These are phyloP conservation scores for Nymphalis io DNA, from an alignment of 1,140 invertebrate genomes.

Conservation along the genomic window DNA sequence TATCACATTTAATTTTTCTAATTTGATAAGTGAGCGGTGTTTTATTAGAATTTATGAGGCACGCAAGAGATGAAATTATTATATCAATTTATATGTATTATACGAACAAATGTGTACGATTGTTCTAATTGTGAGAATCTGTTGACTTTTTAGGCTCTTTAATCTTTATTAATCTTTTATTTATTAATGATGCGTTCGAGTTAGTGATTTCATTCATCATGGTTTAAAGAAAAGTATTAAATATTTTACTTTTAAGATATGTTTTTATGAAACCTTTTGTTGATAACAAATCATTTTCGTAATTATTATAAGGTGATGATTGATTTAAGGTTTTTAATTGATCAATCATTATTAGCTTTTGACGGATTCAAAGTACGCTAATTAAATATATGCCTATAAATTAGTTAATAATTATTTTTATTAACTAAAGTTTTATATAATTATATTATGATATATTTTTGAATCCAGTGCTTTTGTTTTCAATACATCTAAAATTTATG, in stretches of 20 bases:
- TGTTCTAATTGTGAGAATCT: slow-evolving; percentile 22
- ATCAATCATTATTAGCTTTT: too few relatives aligned
- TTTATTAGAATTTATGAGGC: slow-evolving; percentile 76
- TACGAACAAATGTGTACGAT: slow-evolving; percentile 65
- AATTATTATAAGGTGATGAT: too few relatives aligned
- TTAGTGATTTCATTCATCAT: slow-evolving; percentile 10
- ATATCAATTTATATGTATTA: slow-evolving; percentile 72
- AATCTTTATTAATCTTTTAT: slow-evolving; percentile 35
- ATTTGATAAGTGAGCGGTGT: slow-evolving; percentile 70
- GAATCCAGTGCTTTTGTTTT: too few relatives aligned
- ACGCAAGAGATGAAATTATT: slow-evolving; percentile 47
- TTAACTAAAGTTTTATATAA: too few relatives aligned
- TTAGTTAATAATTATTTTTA: too few relatives aligned
- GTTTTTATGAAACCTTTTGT: background rate
- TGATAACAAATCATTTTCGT: background rate
- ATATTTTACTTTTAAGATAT: background rate
- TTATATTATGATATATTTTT: too few relatives aligned
- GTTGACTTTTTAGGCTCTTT: slow-evolving; percentile 19
- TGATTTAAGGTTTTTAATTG: too few relatives aligned
- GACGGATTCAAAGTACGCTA: too few relatives aligned
- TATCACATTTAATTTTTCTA: slow-evolving; percentile 80
- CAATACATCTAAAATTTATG: background rate
- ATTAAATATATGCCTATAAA: too few relatives aligned
- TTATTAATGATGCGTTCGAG: slow-evolving; percentile 16
- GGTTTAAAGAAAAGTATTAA: background rate